Percentiles rank a stretch among this genome's conserved stretches.
These are phyloP conservation scores for Musca vetustissima DNA, from an alignment of 1,140 invertebrate species.

Conservation along the genomic window DNA sequence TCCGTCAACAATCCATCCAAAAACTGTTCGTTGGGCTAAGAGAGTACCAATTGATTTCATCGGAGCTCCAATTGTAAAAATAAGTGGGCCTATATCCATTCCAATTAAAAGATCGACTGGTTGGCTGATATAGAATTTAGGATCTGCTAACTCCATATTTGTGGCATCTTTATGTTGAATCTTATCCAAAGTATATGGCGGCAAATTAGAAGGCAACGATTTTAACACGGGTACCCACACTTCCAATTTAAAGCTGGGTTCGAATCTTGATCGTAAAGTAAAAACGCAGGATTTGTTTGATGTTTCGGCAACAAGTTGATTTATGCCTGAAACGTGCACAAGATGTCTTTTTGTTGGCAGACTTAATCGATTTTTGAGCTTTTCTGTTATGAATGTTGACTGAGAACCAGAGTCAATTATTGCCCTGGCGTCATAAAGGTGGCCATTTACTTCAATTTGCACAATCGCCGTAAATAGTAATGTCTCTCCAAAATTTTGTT, in stretches of 20 bases:
- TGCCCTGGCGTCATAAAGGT: no score
- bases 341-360: not conserved
- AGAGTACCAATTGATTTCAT: no score
- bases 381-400: no score
- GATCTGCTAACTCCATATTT: no score
- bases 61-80: no score
- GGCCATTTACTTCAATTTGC: not conserved
- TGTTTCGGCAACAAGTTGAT: not conserved
- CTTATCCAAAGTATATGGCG: not conserved
- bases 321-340: not conserved
- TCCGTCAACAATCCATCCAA: no score
- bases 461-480: not conserved
- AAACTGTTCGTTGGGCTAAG: no score
- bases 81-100: no score
- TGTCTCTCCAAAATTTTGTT: not conserved
- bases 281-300: not conserved
- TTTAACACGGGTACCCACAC: not conserved
- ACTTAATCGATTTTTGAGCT: not conserved
- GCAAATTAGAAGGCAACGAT: conserved; percentile 2
- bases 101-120: no score
- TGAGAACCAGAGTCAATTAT: no score
- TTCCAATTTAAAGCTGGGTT: not conserved
- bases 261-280: not conserved
- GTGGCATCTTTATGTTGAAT: no score
- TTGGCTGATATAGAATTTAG: no score